These are phyloP conservation scores for Aleiodes alternator DNA, from an alignment of 2,888 invertebrate genomes.

Conservation along the genomic window DNA sequence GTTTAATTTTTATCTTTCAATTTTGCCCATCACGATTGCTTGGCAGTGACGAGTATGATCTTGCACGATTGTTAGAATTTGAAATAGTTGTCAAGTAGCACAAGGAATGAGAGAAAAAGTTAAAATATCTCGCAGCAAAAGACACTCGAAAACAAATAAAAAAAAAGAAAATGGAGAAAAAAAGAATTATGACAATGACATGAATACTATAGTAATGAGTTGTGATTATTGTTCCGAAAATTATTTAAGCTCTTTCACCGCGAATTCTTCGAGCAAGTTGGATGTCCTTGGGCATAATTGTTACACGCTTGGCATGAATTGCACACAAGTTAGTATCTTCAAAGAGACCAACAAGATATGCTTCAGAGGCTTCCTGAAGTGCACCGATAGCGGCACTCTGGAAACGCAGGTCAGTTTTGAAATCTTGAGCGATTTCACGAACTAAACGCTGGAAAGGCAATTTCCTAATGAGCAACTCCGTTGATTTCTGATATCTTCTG, in stretches of 20 bases:
- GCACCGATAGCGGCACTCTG: conserved; percentile 97
- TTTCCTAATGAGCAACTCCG: conserved; percentile 95
- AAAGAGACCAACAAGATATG: conserved; percentile 95
- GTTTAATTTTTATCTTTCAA: background rate
- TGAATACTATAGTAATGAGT: conserved; percentile 47
- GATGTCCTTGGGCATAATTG: conserved; percentile 99
- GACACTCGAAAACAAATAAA: background rate
- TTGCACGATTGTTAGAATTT: conserved; percentile 20
- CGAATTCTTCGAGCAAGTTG: conserved; percentile 97
- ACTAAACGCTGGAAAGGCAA: conserved; percentile 96
- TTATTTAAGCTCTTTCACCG: conserved; percentile 91
- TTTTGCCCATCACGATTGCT: conserved; percentile 33
- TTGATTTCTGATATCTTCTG: conserved; percentile 96
- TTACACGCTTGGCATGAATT: conserved; percentile 97
- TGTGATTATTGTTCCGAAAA: conserved; percentile 41
- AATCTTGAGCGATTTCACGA: conserved; percentile 97
- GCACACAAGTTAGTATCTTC: conserved; percentile 99
- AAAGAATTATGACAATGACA: conserved; percentile 1
- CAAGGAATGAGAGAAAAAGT: conserved; percentile 14
- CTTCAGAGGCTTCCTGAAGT: conserved; percentile 93
- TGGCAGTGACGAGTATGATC: conserved; percentile 43
- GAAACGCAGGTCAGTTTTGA: conserved; percentile 97
- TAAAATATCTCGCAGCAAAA: conserved; percentile 19
- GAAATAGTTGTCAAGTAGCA: background rate
- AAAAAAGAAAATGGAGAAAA: background rate